Base-by-base conservation (phyloP, 2,888 invertebrate genomes). In the Imbricaverruca yamaguchii region DNA sequence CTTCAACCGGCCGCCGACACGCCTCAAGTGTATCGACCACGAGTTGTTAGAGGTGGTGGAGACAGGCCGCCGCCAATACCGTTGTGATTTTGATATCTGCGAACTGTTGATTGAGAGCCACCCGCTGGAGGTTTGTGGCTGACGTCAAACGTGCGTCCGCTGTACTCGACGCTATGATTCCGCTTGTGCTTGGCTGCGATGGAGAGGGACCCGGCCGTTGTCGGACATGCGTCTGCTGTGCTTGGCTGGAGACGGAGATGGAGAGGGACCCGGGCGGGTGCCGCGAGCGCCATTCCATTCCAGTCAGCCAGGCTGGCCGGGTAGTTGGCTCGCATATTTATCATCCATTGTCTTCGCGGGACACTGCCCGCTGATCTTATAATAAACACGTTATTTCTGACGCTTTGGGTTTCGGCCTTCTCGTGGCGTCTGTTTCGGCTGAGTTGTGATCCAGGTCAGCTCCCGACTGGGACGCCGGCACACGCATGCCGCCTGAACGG, bases 321-420 rank as follows among this genome's bases (percentile, higher is more conserved):
- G 39, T 39, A 39, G 39, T 39, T 39, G 2, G 39, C 39, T 39
- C 39, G 39, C 39, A 39, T 39, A 39, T 39, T 39, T 39, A 39
- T 39, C 39, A 39, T 39, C 39, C 39, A 39, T 39, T 39, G 39
- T 39, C 39, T 39, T 39, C 39, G 39, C 39, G 39, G 39, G 39
- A 39, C 39, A 39, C 0, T 21, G 63, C n/a, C 63, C 63, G 63
- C 63, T 21, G n/a, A n/a, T 63, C 69, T 23, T 69, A 69, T 69
- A 69, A 69, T 69, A 69, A 69, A 69, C 69, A 39, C 69, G 69
- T 69, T 69, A 39, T 69, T 69, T 69, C 69, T 39, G 69, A 69
- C 7, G 63, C 86, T 84, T 88, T 84, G 94, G 94, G 87, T 94
- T 94, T 81, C 91, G 91, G 83, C 89, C 39, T 39, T 39, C 39